Base-by-base conservation (phyloP, 2,888 invertebrate genomes). In the Melipona beecheii region DNA sequence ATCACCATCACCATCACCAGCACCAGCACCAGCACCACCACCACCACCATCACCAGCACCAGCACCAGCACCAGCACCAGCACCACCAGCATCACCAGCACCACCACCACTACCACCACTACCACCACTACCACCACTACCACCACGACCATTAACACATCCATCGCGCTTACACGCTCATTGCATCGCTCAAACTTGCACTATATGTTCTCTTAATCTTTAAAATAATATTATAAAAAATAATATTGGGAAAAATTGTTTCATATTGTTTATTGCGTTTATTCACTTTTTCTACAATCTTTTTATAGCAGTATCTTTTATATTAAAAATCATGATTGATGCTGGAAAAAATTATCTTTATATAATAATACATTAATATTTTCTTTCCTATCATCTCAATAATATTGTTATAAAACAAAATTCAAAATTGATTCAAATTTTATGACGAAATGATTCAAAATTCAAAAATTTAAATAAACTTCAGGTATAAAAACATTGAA, bases 171-270 rank as follows among this genome's bases (percentile, higher is more conserved):
- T 92, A 65, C 92, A 93, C 79, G 87, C 92, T 58, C 93, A 93
- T 81, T 94, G 94, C 87, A 91, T 94, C 85, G 92, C 93, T 84
- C 94, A 93, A 90, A 92, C 92, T 78, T 94, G 94, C 91, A 93
- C 93, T 78, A 94, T 94, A 91, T 94, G 94, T 91, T 94, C 94
- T 82, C 90, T 94, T 49, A 94, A 94, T 88, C 92, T 94, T 73
- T 94, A 92, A 88, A 81, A 66, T 52, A 17, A 24, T 19, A 50
- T 49, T 54, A 21, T 21, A 49, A 52, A 69, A 73, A 36, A n/a
- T 54, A 17, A 24, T 19, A 36, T 54, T 54, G 17, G 17, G 36
- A 52, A 73, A 73, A 36, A n/a, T 66, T 50, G 19, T 36, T 24
- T 0, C 36, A 52, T 70, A 27, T 56, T 43, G 43, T 74, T 60